phyloP scores from a whole-genome alignment of 2,797 vertebrate species.

The Rhynchonycteris naso region DNA sequence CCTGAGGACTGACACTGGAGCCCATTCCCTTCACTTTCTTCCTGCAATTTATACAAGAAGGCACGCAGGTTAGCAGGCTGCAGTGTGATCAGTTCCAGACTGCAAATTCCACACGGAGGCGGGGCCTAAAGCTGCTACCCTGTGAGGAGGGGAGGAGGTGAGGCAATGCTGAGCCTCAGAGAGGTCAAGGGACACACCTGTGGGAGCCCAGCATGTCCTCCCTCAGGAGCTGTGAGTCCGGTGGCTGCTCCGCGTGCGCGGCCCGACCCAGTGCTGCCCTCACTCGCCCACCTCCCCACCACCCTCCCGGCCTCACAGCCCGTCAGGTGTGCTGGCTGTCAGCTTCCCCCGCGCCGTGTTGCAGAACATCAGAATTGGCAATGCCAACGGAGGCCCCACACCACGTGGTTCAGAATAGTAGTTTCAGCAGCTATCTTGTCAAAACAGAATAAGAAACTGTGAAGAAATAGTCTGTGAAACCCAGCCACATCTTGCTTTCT shows the following conservation, averaged over 20 bases:
- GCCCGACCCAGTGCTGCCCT: accelerated
- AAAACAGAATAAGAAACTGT: conserved; percentile 82
- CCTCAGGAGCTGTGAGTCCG: not conserved
- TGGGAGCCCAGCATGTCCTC: accelerated
- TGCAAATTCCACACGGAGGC: not conserved
- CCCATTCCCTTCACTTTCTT: not conserved
- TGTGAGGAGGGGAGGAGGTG: not conserved
- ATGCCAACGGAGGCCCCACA: conserved; percentile 70
- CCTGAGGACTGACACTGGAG: accelerated
- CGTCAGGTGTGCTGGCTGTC: not conserved
- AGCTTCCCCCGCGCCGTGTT: conserved; percentile 17
- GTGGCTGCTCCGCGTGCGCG: accelerated
- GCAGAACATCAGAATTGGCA: conserved; percentile 65
- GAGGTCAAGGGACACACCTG: not conserved
- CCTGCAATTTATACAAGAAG: not conserved
- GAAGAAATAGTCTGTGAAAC: conserved; percentile 75
- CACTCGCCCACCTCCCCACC: not conserved
- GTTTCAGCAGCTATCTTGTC: conserved; percentile 81
- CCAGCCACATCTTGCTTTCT: conserved; percentile 65
- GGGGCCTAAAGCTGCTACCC: not conserved
- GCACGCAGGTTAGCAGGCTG: no score
- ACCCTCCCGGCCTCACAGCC: not conserved
- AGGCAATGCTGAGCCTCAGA: not conserved
- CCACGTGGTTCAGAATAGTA: conserved; percentile 74
- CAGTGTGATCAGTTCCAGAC: not conserved